phyloP scores from a whole-genome alignment of 2,888 invertebrate species.

The Lochmaea crataegi region DNA sequence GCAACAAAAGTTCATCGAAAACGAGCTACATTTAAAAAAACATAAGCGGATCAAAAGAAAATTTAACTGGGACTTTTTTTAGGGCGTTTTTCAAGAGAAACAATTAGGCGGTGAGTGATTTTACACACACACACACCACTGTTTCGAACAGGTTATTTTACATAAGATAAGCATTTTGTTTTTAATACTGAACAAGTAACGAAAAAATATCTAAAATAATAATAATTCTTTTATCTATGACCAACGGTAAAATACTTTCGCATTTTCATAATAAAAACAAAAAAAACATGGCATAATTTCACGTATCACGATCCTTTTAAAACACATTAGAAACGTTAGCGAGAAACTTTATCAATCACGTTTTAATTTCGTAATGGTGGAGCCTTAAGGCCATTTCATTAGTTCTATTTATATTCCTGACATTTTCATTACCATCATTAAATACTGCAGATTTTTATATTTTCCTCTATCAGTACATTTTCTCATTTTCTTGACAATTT shows the following conservation, averaged over 20 bases:
- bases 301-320: neutral
- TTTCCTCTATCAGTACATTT: neutral
- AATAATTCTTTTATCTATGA: too few species aligned
- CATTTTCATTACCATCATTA: neutral
- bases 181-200: neutral
- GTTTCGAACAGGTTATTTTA: neutral
- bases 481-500: neutral
- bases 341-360: neutral
- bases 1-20: constrained; percentile 10
- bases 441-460: neutral
- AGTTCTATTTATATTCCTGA: neutral
- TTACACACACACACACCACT: too few species aligned
- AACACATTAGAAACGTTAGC: neutral
- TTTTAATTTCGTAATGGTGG: neutral
- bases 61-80: too few species aligned
- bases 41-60: neutral
- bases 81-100: too few species aligned
- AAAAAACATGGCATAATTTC: too few species aligned
- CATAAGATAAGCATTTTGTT: neutral
- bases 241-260: too few species aligned
- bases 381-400: neutral
- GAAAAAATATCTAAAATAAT: too few species aligned
- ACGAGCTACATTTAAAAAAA: neutral
- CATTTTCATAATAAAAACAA: too few species aligned
- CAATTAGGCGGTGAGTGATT: too few species aligned